A percentile compares a stretch with the other conserved stretches of the same genome.
Conservation (phyloP, 2,797 vertebrate species). For the Scolopax bukidnonensis region DNA sequence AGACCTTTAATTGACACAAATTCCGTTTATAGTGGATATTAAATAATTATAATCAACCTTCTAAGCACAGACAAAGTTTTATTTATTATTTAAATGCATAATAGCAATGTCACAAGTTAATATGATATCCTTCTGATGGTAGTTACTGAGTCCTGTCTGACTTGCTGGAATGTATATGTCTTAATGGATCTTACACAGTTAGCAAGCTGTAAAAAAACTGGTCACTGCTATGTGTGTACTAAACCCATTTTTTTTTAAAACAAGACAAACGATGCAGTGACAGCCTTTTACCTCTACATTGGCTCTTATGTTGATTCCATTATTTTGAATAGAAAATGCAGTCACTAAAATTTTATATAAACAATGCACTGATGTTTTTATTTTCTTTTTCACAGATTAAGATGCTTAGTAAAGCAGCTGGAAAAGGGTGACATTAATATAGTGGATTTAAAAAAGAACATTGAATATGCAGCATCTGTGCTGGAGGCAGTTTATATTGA, state of each 20-base stretch:
- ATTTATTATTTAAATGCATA: not conserved
- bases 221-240: not conserved
- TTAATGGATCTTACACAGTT: not conserved
- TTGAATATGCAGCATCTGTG: conserved; percentile 94
- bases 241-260: not conserved
- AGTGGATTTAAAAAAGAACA: conserved; percentile 91
- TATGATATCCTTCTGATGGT: not conserved
- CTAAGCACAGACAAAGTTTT: not conserved
- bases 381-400: conserved; percentile 81
- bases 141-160: not conserved
- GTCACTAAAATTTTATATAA: not conserved
- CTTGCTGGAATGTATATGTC: not conserved
- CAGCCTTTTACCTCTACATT: not conserved
- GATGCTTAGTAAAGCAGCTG: conserved; percentile 93
- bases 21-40: not conserved
- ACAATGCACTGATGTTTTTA: not conserved
- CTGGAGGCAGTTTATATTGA: conserved; percentile 96
- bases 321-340: not conserved
- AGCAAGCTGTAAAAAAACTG: not conserved
- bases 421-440: conserved; percentile 93
- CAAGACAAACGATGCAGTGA: not conserved
- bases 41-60: not conserved
- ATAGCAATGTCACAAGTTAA: not conserved
- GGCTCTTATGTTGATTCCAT: not conserved
- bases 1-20: not conserved